Evolutionary conservation across 2,797 vertebrate genomes (phyloP).

Genomic region (Galaxias olidus): DNA sequence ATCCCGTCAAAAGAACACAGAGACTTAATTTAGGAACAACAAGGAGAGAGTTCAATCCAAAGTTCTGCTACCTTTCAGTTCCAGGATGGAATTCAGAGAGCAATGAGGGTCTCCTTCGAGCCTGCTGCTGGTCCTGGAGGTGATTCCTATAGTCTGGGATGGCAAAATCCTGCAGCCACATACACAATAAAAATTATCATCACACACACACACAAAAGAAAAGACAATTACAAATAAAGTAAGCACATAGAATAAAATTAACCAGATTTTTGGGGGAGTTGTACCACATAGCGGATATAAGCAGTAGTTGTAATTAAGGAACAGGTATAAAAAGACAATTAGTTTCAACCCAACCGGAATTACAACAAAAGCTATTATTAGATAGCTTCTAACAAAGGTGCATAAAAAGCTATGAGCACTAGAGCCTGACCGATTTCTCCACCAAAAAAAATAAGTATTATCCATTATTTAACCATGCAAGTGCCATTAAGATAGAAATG

Average conservation of each 20-base stretch:
- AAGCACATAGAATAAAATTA: no score
- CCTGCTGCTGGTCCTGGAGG: conserved; percentile 87
- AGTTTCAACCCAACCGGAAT: conserved; percentile 13
- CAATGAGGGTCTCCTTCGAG: conserved; percentile 91
- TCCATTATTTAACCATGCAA: no score
- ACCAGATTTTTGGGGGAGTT: not conserved
- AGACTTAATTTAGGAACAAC: not conserved
- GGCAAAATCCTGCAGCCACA: conserved; percentile 83
- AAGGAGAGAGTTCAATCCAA: not conserved
- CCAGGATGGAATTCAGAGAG: conserved; percentile 97
- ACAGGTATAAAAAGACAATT: no score
- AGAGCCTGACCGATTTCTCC: no score
- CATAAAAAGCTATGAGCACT: conserved; percentile 54
- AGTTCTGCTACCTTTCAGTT: conserved; percentile 82
- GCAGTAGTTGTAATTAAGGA: no score
- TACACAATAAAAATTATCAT: no score
- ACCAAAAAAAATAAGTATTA: no score
- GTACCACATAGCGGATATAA: not conserved
- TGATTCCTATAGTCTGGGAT: conserved; percentile 92
- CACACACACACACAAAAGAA: conserved; percentile 18
- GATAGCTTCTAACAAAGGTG: conserved; percentile 27
- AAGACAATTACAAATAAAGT: not conserved
- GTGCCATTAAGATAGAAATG: no score
- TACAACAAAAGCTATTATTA: conserved; percentile 20
- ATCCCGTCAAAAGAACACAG: not conserved